These are phyloP conservation scores for Chondrosia reniformis DNA, from an alignment of 37 sponge, comb jelly and placozoan species.

Conservation along the genomic window DNA sequence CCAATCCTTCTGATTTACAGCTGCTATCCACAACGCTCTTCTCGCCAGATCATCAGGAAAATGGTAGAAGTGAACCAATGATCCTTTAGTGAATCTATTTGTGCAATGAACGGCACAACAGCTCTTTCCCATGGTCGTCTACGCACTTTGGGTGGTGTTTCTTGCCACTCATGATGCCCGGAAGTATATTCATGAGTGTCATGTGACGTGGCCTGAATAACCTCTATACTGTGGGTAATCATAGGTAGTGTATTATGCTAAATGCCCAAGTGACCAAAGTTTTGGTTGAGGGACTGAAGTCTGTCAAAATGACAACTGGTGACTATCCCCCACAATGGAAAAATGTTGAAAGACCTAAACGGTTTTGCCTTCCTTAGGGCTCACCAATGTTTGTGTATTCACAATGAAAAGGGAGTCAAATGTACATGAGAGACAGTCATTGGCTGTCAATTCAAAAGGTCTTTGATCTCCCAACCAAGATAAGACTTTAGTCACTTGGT, in stretches of 20 bases:
- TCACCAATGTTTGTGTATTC: too few species aligned
- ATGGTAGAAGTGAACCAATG: conserved; percentile 29
- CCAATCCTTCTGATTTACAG: conserved; percentile 42
- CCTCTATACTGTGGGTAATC: too few species aligned
- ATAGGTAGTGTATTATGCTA: too few species aligned
- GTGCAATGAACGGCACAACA: conserved; percentile 37
- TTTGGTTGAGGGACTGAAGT: too few species aligned
- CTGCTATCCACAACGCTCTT: conserved; percentile 36
- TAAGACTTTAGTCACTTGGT: too few species aligned
- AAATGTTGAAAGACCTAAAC: too few species aligned
- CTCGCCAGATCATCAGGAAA: conserved; percentile 28
- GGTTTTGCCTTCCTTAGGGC: too few species aligned
- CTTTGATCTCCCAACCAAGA: too few species aligned
- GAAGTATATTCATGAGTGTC: not conserved
- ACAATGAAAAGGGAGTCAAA: not conserved
- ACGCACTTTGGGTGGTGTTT: not conserved
- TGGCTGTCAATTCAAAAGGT: not conserved
- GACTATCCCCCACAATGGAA: too few species aligned
- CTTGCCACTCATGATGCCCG: not conserved
- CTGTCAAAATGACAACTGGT: too few species aligned
- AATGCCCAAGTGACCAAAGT: too few species aligned
- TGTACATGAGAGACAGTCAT: not conserved
- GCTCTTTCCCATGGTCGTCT: conserved; percentile 23
- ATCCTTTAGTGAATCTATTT: conserved; percentile 24
- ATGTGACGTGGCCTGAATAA: not conserved